Evolutionary conservation across 2,113 vertebrate species (phyloP), one percentile per base, ranked within the genome.

Genomic region (Pipa parva): DNA sequence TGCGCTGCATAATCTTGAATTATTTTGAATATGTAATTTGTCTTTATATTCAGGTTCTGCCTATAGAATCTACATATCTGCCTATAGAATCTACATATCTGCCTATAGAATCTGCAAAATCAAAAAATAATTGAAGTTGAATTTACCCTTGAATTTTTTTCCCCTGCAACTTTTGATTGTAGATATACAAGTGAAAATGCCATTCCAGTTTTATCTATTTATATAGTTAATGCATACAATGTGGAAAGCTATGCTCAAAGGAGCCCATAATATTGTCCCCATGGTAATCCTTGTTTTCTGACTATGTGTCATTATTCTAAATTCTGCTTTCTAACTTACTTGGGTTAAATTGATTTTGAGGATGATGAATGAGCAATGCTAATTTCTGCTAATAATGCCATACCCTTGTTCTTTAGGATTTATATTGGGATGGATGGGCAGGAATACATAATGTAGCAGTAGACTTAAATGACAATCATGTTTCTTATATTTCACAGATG

Each of bases 281-380:
- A 15, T n/a, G 17, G 17, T n/a, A 42, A 42, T 42, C 10, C 2
- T 36, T 36, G 15, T 36, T 36, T 36, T n/a, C n/a, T n/a, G 15
- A 27, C 12, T 2, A 54, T 4, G 7, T n/a, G 5, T 12, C 21
- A 15, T 54, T 54, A 54, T 15, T 22, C 9, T 52, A 6, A 29
- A 29, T 13, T 55, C 26, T 55, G 42, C 39, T 36, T 48, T 61
- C 25, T 61, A 25, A 48, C 39, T 21, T 7, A 45, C 10, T 8
- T 55, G n/a, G 27, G n/a, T 11, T 54, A 42, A 64, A 64, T 39
- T 56, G 20, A 46, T 46, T 24, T 26, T 31, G 26, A 65, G 4
- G 20, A 46, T 65, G 63, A 65, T 65, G 63, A 10, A 65, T 65
- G 51, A 45, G 17, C n/a, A 15, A 29, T 37, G n/a, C 7, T 52